Evolutionary conservation across 2,797 vertebrate species (phyloP).

Genomic region (Sebastes aleutianus): DNA sequence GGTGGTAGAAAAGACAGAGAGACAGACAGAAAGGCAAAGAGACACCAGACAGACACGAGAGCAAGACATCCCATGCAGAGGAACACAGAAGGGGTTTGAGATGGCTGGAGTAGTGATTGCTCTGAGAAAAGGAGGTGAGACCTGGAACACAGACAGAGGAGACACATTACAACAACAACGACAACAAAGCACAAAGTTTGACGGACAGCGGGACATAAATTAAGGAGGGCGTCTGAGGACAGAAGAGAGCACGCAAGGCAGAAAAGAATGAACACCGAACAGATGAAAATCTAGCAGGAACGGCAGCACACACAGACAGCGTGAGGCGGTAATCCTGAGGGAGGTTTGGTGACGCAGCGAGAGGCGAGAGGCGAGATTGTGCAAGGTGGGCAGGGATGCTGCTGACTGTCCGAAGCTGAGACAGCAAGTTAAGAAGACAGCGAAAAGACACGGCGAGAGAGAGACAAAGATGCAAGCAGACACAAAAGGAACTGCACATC

Average conservation of each 20-base stretch:
- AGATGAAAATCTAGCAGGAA: neutral
- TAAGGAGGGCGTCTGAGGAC: neutral
- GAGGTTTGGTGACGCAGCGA: constrained; percentile 1
- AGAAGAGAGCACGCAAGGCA: neutral
- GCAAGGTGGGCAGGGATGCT: constrained; percentile 24
- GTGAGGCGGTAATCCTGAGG: constrained; percentile 11
- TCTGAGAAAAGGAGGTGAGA: constrained; percentile 18
- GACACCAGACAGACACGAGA: constrained; percentile 11
- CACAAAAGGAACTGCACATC: constrained; percentile 18
- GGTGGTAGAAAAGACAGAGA: neutral
- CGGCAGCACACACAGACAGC: neutral
- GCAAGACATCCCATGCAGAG: constrained; percentile 23
- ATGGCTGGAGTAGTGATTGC: neutral
- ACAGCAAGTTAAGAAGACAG: constrained; percentile 12
- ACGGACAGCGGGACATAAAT: neutral
- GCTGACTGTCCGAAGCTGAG: constrained; percentile 48
- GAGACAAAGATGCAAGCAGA: constrained; percentile 32
- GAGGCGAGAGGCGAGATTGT: constrained; percentile 18
- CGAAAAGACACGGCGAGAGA: neutral
- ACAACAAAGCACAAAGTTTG: neutral
- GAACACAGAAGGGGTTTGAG: neutral
- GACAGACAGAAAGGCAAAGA: neutral
- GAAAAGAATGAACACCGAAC: neutral
- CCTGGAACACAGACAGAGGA: constrained; percentile 41
- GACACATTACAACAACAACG: constrained; percentile 14